These are phyloP conservation scores for Syrista parreyssii DNA, from an alignment of 2,888 invertebrate genomes.

Conservation along the genomic window DNA sequence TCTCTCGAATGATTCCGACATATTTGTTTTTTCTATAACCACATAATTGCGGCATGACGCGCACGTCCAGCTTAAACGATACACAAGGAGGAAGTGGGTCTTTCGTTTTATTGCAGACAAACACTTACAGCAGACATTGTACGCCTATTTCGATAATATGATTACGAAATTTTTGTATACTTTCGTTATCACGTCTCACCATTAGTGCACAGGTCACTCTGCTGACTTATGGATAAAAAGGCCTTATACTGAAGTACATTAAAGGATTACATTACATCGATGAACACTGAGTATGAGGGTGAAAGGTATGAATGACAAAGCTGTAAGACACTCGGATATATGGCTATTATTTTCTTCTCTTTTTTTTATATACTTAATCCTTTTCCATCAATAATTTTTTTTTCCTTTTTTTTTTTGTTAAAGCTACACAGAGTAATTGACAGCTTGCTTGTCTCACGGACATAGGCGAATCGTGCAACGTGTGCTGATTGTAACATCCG, in stretches of 20 bases:
- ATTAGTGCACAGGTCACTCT: background rate
- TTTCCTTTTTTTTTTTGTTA: slow-evolving; percentile 1
- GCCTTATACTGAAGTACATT: background rate
- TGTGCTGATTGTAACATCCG: background rate
- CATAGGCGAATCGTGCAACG: slow-evolving; percentile 7
- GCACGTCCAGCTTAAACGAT: background rate
- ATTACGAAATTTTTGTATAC: background rate
- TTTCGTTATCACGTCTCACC: background rate
- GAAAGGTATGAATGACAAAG: slow-evolving; percentile 24
- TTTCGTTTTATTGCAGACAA: background rate
- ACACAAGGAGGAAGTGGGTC: background rate
- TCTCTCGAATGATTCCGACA: background rate
- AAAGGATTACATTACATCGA: slow-evolving; percentile 9
- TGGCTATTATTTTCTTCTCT: slow-evolving; percentile 8
- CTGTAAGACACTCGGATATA: slow-evolving; percentile 12
- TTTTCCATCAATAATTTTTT: background rate
- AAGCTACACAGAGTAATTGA: background rate
- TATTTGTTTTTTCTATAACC: background rate
- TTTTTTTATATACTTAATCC: background rate
- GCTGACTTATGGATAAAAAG: background rate
- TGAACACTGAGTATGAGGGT: slow-evolving; percentile 21
- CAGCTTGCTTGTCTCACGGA: slow-evolving; percentile 10
- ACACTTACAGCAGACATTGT: background rate
- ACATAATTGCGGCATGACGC: background rate
- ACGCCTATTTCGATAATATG: background rate